phyloP scores from a whole-genome alignment of 1,140 invertebrate species.

The Laupala kohalensis region DNA sequence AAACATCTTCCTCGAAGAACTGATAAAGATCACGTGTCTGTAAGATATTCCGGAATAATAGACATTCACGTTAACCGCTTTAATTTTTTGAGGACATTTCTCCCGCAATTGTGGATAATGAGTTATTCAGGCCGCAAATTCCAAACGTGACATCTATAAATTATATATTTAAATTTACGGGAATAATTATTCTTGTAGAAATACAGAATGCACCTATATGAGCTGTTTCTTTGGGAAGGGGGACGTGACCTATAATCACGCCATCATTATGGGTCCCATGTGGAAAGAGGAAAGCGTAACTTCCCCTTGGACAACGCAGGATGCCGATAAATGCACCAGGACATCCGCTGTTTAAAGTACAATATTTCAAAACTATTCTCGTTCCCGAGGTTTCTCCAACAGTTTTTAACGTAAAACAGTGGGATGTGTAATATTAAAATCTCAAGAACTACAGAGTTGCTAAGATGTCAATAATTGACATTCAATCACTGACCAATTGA shows the following conservation, averaged over 20 bases:
- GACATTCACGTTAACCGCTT: background rate
- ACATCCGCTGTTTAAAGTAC: background rate
- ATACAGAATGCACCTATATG: background rate
- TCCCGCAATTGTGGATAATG: background rate
- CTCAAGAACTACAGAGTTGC: too few relatives aligned
- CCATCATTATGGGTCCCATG: background rate
- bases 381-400: too few relatives aligned
- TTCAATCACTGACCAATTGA: too few relatives aligned
- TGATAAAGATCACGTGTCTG: background rate
- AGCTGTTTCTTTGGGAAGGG: background rate
- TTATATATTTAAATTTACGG: background rate
- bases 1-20: too few relatives aligned
- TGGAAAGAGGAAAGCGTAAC: background rate
- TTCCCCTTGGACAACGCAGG: background rate
- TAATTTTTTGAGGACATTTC: background rate
- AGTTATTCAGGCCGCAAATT: too few relatives aligned
- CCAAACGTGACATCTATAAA: background rate
- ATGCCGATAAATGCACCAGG: background rate
- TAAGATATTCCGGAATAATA: background rate
- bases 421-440: too few relatives aligned
- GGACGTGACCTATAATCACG: background rate
- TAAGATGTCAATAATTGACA: too few relatives aligned
- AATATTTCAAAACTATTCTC: background rate
- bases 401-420: too few relatives aligned
- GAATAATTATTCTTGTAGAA: background rate